These are phyloP conservation scores for Ennomos fuscantarius DNA, from an alignment of 2,888 invertebrate species.

Conservation along the genomic window DNA sequence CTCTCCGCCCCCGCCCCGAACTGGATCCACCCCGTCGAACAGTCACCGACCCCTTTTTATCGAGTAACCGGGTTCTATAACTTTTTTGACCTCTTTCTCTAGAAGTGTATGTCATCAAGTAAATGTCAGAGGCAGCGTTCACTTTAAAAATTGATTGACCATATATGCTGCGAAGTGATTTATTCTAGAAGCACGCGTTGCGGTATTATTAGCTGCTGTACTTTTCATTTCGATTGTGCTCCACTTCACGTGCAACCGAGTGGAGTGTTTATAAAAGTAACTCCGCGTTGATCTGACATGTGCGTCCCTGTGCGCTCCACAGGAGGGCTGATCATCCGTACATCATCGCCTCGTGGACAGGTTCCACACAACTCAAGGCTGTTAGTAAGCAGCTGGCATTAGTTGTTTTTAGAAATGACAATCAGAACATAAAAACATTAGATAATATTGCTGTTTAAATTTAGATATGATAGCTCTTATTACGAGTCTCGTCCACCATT, in stretches of 20 bases:
- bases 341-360: constrained; percentile 49
- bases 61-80: constrained; percentile 58
- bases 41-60: constrained; percentile 81
- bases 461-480: constrained; percentile 28
- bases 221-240: constrained; percentile 26
- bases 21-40: constrained; percentile 63
- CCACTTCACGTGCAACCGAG: constrained; percentile 19
- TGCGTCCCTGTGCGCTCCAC: constrained; percentile 58
- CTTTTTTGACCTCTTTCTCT: constrained; percentile 72
- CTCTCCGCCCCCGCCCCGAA: constrained; percentile 59
- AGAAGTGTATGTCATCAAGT: constrained; percentile 22
- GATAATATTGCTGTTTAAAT: neutral
- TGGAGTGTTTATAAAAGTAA: constrained; percentile 54
- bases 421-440: constrained; percentile 13
- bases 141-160: constrained; percentile 12
- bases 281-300: constrained; percentile 74
- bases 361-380: constrained; percentile 72
- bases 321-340: constrained; percentile 61
- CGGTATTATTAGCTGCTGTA: constrained; percentile 18
- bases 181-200: constrained; percentile 23
- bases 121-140: constrained; percentile 18
- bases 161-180: constrained; percentile 19
- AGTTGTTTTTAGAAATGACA: constrained; percentile 29
- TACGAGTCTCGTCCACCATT: constrained; percentile 30
- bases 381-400: constrained; percentile 53